Evolutionary conservation across 1,140 invertebrate genomes (phyloP).

Genomic region (Eriosoma lanigerum): DNA sequence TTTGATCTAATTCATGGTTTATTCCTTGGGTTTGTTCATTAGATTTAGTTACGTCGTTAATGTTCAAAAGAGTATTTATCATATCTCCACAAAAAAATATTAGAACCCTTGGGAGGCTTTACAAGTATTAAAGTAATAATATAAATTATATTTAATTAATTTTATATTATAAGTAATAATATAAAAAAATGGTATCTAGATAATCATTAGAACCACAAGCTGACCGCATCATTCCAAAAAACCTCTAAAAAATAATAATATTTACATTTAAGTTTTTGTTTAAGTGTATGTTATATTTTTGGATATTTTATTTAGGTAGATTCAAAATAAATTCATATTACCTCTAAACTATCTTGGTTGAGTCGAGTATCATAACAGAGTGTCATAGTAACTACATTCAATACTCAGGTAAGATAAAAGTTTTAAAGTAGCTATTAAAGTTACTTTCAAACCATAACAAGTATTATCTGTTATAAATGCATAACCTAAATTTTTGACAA

Average conservation of each 20-base stretch:
- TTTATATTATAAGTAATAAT: too few species aligned
- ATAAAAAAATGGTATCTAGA: neutral
- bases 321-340: too few species aligned
- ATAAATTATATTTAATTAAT: too few species aligned
- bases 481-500: constrained; percentile 2
- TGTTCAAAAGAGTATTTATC: constrained; percentile 6
- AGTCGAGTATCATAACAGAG: neutral
- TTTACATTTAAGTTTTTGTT: too few species aligned
- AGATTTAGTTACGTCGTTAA: neutral
- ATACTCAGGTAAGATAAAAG: neutral
- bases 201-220: constrained; percentile 2
- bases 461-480: neutral
- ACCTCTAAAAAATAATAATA: neutral
- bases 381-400: neutral
- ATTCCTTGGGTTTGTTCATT: neutral
- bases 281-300: neutral
- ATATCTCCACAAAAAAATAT: neutral
- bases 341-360: constrained; percentile 1
- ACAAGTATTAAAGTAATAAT: too few species aligned
- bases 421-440: constrained; percentile 8
- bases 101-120: constrained; percentile 1
- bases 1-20: neutral
- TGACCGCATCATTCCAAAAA: constrained; percentile 5
- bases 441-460: neutral
- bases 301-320: too few species aligned